These are phyloP conservation scores for Geotrypetes seraphini DNA, from an alignment of 2,797 vertebrate species.

Conservation along the genomic window DNA sequence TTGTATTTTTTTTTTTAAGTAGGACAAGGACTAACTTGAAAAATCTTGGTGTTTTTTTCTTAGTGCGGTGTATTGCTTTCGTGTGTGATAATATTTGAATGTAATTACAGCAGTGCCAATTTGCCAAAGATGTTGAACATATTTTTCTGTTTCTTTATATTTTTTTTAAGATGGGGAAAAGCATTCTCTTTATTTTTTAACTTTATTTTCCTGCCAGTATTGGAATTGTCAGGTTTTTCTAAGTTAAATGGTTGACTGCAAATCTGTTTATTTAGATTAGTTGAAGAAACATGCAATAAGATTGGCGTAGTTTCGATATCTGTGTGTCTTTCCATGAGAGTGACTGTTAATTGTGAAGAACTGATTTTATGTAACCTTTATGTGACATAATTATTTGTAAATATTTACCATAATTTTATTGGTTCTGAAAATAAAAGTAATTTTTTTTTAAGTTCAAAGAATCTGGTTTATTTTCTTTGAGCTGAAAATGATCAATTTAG, in stretches of 20 bases:
- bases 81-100: constrained; percentile 98
- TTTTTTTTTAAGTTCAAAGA: constrained; percentile 89
- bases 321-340: constrained; percentile 89
- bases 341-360: constrained; percentile 97
- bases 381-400: constrained; percentile 99
- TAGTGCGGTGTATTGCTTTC: constrained; percentile 89
- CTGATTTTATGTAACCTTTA: constrained; percentile 95
- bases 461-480: too few relatives aligned
- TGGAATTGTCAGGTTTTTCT: constrained; percentile 83
- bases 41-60: constrained; percentile 85
- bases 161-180: constrained; percentile 40
- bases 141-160: constrained; percentile 46
- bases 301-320: constrained; percentile 78
- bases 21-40: constrained; percentile 76
- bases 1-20: constrained; percentile 98
- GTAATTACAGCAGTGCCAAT: constrained; percentile 98
- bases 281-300: constrained; percentile 76
- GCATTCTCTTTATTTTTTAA: constrained; percentile 39
- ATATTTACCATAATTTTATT: constrained; percentile 99
- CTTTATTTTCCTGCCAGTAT: constrained; percentile 57
- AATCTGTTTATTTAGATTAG: constrained; percentile 85
- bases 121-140: constrained; percentile 97
- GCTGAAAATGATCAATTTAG: too few relatives aligned
- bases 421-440: constrained; percentile 99
- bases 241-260: constrained; percentile 86